These are phyloP conservation scores for Salvator merianae DNA, from an alignment of 2,113 vertebrate genomes.

Conservation along the genomic window DNA sequence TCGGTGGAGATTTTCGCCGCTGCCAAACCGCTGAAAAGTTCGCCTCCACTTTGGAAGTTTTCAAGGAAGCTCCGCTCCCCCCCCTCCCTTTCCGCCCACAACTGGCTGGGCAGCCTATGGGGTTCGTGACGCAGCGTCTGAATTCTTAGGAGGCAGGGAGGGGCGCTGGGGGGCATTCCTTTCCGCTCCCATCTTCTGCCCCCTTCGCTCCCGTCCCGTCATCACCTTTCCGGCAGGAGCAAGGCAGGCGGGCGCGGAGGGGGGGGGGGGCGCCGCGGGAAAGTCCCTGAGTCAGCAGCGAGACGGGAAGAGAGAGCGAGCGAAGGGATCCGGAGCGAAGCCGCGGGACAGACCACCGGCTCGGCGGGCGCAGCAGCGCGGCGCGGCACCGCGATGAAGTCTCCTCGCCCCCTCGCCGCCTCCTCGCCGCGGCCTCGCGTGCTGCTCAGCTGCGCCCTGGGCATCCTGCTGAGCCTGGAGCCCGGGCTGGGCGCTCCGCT, in stretches of 20 bases:
- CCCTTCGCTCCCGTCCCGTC: not conserved
- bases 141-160: constrained; percentile 16
- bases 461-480: not conserved
- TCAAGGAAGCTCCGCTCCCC: not conserved
- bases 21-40: constrained; percentile 23
- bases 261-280: too few species aligned
- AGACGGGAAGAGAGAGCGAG: not conserved
- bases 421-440: not conserved
- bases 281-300: not conserved
- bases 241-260: not conserved
- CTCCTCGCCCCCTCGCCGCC: not conserved
- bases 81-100: constrained; percentile 16
- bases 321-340: too few species aligned
- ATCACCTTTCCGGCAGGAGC: constrained; percentile 2
- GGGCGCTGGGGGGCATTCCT: not conserved
- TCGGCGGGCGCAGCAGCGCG: too few species aligned
- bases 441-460: not conserved
- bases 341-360: too few species aligned
- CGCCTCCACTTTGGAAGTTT: constrained; percentile 19
- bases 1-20: not conserved
- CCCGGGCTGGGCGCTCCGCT: not conserved
- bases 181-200: not conserved
- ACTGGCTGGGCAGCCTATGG: constrained; percentile 29
- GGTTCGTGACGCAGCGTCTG: constrained; percentile 35
- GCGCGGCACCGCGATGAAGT: not conserved